Evolutionary conservation across 1,140 invertebrate species (phyloP).

Genomic region (Trichomalopsis sarcophagae): DNA sequence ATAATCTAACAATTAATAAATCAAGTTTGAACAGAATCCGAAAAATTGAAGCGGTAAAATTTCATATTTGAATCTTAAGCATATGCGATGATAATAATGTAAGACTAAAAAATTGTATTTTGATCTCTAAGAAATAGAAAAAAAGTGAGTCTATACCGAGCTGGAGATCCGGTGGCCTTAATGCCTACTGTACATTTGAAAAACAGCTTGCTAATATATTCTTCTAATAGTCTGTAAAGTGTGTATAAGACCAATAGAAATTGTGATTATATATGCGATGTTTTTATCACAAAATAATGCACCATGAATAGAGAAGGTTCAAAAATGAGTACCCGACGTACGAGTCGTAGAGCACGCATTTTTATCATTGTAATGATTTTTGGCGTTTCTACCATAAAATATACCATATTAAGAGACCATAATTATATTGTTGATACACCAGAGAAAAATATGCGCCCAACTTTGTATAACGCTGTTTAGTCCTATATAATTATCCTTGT

Average conservation of each 20-base stretch:
- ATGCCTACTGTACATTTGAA: conserved; percentile 23
- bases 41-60: background rate
- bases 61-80: background rate
- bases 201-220: conserved; percentile 14
- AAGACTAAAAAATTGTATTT: background rate
- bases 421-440: conserved; percentile 30
- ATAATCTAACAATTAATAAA: no score
- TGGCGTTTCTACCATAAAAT: conserved; percentile 25
- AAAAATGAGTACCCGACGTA: background rate
- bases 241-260: conserved; percentile 10
- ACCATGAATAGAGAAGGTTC: background rate
- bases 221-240: background rate
- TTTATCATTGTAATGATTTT: conserved; percentile 22
- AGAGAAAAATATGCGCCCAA: background rate
- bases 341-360: conserved; percentile 22
- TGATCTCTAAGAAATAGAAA: conserved; percentile 12
- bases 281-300: background rate
- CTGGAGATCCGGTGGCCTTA: background rate
- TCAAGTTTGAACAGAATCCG: no score
- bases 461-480: conserved; percentile 29
- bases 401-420: background rate
- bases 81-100: background rate
- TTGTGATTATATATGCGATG: conserved; percentile 34
- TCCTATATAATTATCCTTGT: conserved; percentile 19
- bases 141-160: background rate